Evolutionary conservation across 1,140 invertebrate species (phyloP).

Genomic region (Bathynomus jamesi): DNA sequence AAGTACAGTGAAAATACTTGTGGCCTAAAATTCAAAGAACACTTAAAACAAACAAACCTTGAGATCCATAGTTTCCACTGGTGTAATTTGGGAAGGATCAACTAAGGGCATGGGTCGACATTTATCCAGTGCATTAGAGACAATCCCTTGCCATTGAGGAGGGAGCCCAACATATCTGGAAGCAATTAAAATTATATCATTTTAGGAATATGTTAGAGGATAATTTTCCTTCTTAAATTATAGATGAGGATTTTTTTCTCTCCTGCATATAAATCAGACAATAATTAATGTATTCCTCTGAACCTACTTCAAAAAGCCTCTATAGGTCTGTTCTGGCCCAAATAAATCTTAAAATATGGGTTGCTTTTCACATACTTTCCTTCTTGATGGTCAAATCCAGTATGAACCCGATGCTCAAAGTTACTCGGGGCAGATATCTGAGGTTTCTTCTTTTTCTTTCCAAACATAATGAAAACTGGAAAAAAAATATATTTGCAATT

Average conservation of each 20-base stretch:
- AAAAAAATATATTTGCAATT: no score
- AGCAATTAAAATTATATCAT: no score
- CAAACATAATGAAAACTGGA: conserved; percentile 61
- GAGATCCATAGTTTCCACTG: conserved; percentile 81
- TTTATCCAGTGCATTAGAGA: conserved; percentile 65
- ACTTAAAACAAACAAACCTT: conserved; percentile 41
- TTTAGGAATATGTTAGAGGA: no score
- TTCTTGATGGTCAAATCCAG: conserved; percentile 90
- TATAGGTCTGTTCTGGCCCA: no score
- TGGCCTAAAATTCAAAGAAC: conserved; percentile 5
- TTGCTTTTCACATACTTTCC: conserved; percentile 60
- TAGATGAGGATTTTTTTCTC: no score
- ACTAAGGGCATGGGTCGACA: conserved; percentile 87
- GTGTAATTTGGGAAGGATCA: conserved; percentile 93
- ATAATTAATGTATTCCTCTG: no score
- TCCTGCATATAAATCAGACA: no score
- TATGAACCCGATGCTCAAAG: conserved; percentile 97
- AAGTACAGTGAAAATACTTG: no score
- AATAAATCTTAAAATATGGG: no score
- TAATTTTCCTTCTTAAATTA: no score
- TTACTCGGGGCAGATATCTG: conserved; percentile 93
- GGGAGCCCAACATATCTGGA: conserved; percentile 85
- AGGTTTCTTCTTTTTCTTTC: conserved; percentile 94
- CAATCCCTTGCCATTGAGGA: conserved; percentile 88
- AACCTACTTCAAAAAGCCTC: no score